These are phyloP conservation scores for Carassius carassius DNA, from an alignment of 2,113 vertebrate genomes.

Conservation along the genomic window DNA sequence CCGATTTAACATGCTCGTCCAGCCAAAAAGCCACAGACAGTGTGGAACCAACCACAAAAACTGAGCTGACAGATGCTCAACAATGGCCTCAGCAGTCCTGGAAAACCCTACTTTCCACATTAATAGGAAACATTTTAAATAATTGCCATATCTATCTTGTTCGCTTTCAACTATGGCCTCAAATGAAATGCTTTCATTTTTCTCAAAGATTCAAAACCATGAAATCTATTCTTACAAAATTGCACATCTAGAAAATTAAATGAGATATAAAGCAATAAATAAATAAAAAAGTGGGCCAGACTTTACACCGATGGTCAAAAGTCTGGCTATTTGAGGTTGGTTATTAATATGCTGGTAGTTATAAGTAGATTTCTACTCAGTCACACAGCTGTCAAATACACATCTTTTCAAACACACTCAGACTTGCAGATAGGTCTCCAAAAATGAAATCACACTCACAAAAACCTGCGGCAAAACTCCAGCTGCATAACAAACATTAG, in stretches of 20 bases:
- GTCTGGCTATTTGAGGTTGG: neutral
- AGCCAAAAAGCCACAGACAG: neutral
- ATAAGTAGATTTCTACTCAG: conserved; percentile 19
- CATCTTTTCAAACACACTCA: conserved; percentile 19
- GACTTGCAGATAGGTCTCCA: conserved; percentile 16
- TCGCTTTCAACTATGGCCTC: neutral
- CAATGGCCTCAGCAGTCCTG: neutral
- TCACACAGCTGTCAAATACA: conserved; percentile 8
- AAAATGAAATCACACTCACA: conserved; percentile 18
- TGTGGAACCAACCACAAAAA: neutral
- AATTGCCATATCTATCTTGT: neutral
- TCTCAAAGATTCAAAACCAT: neutral
- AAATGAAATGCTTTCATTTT: neutral
- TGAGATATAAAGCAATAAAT: too few relatives aligned
- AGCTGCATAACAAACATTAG: conserved; percentile 18
- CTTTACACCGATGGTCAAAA: neutral
- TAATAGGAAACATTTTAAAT: neutral
- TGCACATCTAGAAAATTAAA: too few relatives aligned
- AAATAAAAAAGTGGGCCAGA: neutral
- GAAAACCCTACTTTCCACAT: neutral
- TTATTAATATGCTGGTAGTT: neutral
- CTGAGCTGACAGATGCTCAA: neutral
- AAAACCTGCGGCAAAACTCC: conserved; percentile 28
- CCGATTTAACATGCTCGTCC: neutral
- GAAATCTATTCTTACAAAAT: neutral